These are phyloP conservation scores for Acanthiza pusilla DNA, from an alignment of 2,797 vertebrate species.

Conservation along the genomic window DNA sequence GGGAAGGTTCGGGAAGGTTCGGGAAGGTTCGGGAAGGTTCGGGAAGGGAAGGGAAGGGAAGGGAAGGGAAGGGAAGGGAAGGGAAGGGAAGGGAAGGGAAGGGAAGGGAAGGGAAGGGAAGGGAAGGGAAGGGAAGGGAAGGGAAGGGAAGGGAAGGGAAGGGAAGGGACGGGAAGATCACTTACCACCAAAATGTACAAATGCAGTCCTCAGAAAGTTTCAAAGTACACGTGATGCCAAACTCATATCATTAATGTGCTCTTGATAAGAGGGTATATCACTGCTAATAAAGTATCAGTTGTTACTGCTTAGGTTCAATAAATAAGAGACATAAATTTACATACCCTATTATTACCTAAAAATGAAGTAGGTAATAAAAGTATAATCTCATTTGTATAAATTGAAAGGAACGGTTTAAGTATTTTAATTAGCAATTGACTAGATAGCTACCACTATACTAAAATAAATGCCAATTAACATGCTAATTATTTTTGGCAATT, in stretches of 20 bases:
- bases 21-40: too few relatives aligned
- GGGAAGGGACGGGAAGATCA: neutral
- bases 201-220: neutral
- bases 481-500: constrained; percentile 63
- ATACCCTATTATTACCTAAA: neutral
- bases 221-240: neutral
- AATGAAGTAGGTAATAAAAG: constrained; percentile 39
- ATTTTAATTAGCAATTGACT: constrained; percentile 61
- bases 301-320: neutral
- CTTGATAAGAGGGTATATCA: neutral
- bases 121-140: neutral
- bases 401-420: constrained; percentile 39
- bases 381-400: constrained; percentile 32
- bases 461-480: constrained; percentile 70
- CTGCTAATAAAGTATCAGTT: neutral
- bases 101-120: neutral
- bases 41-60: neutral
- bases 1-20: too few relatives aligned
- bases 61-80: neutral
- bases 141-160: neutral
- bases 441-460: constrained; percentile 50
- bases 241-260: neutral
- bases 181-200: fast-evolving
- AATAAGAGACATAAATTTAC: constrained; percentile 11
- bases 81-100: too few relatives aligned